Percentiles rank a stretch among this genome's conserved stretches.
These are phyloP conservation scores for Scaptomyza montana DNA, from an alignment of 1,140 invertebrate genomes.

Conservation along the genomic window DNA sequence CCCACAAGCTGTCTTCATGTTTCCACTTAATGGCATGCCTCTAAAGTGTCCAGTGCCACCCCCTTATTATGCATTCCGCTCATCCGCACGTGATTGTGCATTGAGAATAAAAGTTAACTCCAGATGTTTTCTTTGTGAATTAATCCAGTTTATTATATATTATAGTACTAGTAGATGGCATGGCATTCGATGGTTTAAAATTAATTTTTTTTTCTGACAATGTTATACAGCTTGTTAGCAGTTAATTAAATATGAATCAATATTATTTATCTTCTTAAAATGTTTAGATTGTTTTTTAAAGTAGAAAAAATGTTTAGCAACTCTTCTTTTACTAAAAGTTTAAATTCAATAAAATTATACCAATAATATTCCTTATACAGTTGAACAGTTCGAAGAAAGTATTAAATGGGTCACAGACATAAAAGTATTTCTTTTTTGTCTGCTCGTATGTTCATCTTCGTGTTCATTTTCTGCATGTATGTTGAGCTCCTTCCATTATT, in stretches of 20 bases:
- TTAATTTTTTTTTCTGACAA: too few species aligned
- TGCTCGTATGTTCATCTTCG: not conserved
- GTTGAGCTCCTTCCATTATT: not conserved
- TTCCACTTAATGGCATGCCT: not conserved
- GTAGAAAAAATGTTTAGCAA: too few species aligned
- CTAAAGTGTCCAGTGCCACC: not conserved
- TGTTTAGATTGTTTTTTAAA: too few species aligned
- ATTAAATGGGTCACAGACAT: conserved; percentile 30
- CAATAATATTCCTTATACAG: not conserved
- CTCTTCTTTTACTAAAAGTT: too few species aligned
- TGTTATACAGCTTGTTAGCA: too few species aligned
- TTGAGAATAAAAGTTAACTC: conserved; percentile 3
- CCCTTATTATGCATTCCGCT: not conserved
- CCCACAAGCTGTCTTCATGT: not conserved
- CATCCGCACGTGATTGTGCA: conserved; percentile 10
- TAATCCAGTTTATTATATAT: conserved; percentile 4
- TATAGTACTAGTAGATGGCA: not conserved
- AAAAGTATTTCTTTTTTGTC: not conserved
- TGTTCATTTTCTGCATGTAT: not conserved
- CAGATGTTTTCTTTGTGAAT: not conserved
- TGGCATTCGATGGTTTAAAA: not conserved
- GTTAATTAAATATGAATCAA: too few species aligned
- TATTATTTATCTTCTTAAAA: too few species aligned
- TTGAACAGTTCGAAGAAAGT: not conserved
- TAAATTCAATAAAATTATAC: too few species aligned